Percentiles rank a stretch among this genome's conserved stretches.
These are phyloP conservation scores for Scalopus aquaticus DNA, from an alignment of 2,113 vertebrate species.

Conservation along the genomic window DNA sequence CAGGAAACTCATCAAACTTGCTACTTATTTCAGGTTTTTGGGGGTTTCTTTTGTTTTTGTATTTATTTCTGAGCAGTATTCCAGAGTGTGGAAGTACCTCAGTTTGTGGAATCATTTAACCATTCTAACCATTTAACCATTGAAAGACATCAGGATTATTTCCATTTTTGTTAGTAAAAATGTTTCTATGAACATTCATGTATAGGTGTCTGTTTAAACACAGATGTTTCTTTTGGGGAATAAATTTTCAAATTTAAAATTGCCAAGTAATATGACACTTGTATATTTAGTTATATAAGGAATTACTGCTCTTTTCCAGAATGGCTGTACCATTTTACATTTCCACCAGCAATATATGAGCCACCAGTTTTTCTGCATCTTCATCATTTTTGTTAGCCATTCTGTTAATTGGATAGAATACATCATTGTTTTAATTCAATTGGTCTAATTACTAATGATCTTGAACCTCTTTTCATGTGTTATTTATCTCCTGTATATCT, in stretches of 20 bases:
- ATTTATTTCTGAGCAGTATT: background rate
- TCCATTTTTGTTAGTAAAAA: background rate
- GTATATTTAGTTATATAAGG: background rate
- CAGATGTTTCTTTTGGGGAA: no score
- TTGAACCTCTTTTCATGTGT: background rate
- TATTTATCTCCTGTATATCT: background rate
- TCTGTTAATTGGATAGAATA: background rate
- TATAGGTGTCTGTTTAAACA: background rate
- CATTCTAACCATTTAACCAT: background rate
- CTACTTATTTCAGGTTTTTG: background rate
- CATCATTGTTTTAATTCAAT: slow-evolving; percentile 28
- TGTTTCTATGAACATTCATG: background rate
- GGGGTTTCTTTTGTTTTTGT: background rate
- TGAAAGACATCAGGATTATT: background rate
- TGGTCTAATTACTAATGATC: background rate
- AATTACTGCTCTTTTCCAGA: background rate
- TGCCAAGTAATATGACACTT: background rate
- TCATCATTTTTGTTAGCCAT: slow-evolving; percentile 1
- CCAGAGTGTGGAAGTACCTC: background rate
- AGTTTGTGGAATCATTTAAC: background rate
- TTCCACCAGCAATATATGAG: background rate
- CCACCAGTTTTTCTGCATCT: background rate
- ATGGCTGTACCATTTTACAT: background rate
- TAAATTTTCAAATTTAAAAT: no score
- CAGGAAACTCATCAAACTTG: background rate